Evolutionary conservation across 2,888 invertebrate species (phyloP).

Genomic region (Ashinkailepas kermadecensis): DNA sequence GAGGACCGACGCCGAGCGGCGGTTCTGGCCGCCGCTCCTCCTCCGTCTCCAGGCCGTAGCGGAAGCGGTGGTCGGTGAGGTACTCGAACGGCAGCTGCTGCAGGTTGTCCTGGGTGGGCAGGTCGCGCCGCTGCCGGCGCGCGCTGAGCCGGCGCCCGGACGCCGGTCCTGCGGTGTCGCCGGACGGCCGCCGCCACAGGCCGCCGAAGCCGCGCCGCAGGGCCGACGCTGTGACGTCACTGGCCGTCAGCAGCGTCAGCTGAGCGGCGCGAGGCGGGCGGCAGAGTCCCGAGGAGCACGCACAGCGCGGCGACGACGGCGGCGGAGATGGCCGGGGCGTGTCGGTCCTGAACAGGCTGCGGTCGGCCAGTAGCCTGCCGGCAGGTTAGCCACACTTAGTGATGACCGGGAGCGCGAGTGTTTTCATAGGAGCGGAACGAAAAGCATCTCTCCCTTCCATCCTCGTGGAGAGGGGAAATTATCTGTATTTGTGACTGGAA

Average conservation of each 20-base stretch:
- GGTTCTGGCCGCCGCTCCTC: neutral
- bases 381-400: too few species aligned
- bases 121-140: neutral
- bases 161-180: too few species aligned
- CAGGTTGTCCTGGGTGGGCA: neutral
- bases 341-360: too few species aligned
- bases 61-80: conserved; percentile 4
- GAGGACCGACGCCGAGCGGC: too few species aligned
- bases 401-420: too few species aligned
- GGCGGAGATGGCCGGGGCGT: neutral
- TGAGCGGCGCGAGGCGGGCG: neutral
- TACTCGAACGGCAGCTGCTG: neutral
- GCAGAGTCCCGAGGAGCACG: neutral
- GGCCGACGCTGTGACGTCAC: neutral
- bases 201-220: neutral
- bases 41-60: neutral
- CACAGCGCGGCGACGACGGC: neutral
- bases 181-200: neutral
- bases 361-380: too few species aligned
- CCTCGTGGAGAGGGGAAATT: too few species aligned
- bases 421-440: too few species aligned
- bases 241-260: neutral
- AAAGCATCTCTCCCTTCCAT: too few species aligned
- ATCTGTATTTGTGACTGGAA: too few species aligned
- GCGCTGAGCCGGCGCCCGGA: too few species aligned